Evolutionary conservation across 2,797 vertebrate genomes (phyloP).

Genomic region (Artibeus lituratus): DNA sequence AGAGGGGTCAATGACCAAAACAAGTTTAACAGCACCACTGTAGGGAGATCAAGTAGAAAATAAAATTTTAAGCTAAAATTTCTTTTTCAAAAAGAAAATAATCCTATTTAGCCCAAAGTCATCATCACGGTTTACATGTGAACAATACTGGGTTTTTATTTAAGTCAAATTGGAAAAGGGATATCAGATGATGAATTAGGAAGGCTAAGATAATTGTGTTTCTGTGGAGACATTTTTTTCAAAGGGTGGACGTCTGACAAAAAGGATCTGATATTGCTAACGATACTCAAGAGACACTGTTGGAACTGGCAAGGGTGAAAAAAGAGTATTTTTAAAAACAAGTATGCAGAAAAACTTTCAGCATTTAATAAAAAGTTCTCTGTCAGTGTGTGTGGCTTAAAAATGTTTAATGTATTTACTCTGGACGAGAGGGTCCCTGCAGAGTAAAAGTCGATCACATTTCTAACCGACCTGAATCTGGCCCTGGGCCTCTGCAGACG

Average conservation of each 20-base stretch:
- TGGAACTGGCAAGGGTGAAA: not conserved
- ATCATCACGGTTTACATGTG: not conserved
- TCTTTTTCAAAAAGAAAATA: not conserved
- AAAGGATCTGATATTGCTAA: not conserved
- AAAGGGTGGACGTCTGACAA: not conserved
- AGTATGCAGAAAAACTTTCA: not conserved
- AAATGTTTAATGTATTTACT: not conserved
- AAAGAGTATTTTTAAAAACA: conserved; percentile 16
- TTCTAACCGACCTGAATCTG: not conserved
- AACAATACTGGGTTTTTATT: not conserved
- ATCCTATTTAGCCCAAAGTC: not conserved
- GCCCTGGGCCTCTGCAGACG: not conserved
- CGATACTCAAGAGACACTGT: not conserved
- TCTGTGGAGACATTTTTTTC: not conserved
- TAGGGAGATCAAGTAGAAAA: not conserved
- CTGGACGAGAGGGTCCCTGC: not conserved
- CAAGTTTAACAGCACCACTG: not conserved
- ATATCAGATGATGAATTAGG: not conserved
- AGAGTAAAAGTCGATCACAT: not conserved
- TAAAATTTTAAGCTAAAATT: not conserved
- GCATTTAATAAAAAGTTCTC: not conserved
- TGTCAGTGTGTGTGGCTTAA: not conserved
- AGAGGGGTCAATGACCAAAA: not conserved
- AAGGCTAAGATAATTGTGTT: not conserved
- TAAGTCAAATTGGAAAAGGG: not conserved